Base-by-base conservation (phyloP, 2,113 vertebrate species). In the Lutjanus erythropterus region DNA sequence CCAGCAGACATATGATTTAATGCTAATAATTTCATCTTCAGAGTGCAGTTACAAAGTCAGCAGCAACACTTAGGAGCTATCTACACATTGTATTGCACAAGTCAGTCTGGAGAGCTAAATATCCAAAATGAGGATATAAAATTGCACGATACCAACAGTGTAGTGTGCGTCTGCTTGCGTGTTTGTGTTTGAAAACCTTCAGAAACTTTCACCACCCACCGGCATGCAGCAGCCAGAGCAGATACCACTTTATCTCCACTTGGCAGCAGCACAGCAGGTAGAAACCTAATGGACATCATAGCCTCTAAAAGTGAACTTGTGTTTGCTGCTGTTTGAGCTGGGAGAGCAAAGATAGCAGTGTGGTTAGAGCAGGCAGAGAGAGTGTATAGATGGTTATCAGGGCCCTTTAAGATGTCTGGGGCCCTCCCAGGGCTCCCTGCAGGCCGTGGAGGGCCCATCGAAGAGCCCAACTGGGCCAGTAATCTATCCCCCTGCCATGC, bases 401-500 rank as follows among this genome's bases (percentile, higher is more conserved):
- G 83, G 73, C 72, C 90, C 86, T 90, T 90, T 88, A 90, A 93
- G 89, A 90, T 75, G 85, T 87, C 90, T 80, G 71, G 73, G 88
- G 80, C 86, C 86, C 91, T 91, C 90, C 90, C 71, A 73, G 80
- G 85, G 86, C 88, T 89, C 86, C 85, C 88, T 55, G 84, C 76
- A 75, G 90, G 78, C 89, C 65, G 49, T 62, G 2, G 78, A 90
- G 89, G 80, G 41, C 86, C 91, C 85, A 83, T 82, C 78, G 86
- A 90, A 84, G 83, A 91, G 81, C 75, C 90, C 90, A 68, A 85
- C 88, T 80, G 87, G 89, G 88, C 84, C 81, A 76, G 91, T 95
- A 94, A 94, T 95, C 94, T 93, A 91, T 93, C 91, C 88, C 89
- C 81, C 84, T 85, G 86, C 88, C 84, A 88, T 86, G 88, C 90